phyloP scores from a whole-genome alignment of 2,797 vertebrate genomes.

The Agapornis canus region DNA sequence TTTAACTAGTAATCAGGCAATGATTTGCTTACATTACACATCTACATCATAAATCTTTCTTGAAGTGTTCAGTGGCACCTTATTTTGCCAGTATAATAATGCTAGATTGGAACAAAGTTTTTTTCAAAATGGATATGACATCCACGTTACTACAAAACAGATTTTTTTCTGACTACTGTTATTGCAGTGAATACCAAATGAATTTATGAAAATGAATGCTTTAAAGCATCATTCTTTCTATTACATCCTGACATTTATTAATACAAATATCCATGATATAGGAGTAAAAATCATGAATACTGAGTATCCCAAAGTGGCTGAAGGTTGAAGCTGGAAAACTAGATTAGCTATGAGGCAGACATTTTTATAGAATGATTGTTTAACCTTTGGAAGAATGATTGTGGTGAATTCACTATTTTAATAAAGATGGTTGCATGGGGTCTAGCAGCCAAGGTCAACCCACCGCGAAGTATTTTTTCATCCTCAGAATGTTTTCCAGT shows the following conservation, averaged over 20 bases:
- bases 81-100: background rate
- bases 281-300: background rate
- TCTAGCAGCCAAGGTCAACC: background rate
- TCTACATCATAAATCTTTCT: background rate
- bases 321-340: background rate
- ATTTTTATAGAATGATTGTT: background rate
- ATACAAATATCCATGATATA: background rate
- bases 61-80: background rate
- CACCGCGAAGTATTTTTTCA: background rate
- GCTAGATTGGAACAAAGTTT: background rate
- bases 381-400: background rate
- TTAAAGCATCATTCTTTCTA: background rate
- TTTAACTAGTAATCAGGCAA: background rate
- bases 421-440: background rate
- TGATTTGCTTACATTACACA: background rate
- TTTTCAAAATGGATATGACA: background rate
- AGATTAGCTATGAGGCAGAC: background rate
- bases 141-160: background rate
- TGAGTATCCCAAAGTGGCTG: background rate
- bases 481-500: background rate
- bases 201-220: constrained; percentile 18
- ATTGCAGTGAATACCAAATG: background rate
- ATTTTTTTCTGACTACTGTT: background rate
- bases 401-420: background rate
- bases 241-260: background rate